Base-by-base conservation (phyloP, 2,888 invertebrate species). In the Euzophera pinguis region DNA sequence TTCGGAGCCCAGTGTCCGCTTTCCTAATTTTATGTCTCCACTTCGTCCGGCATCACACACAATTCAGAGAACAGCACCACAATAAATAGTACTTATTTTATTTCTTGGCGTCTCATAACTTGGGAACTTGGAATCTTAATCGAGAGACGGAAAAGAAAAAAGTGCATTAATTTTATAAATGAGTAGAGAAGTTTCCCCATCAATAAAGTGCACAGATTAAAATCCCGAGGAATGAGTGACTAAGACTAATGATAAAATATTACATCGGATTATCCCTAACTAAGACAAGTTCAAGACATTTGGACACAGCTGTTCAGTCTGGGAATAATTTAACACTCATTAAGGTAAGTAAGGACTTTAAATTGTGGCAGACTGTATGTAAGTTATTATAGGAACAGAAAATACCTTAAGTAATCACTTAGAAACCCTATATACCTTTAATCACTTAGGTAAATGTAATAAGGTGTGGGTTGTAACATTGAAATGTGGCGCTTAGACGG, bases 221-320 rank as follows among this genome's bases (percentile, higher is more conserved):
- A 16, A 9, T 16, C 5, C 9, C 16, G 3, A 39, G 10, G 13
- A 9, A 9, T 39, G 16, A 39, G 10, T 32, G 32, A 45, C 14
- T 32, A 27, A 43, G 43, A 43, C 13, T n/a, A 43, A 45, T 45
- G 32, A 45, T 34, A 45, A 45, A 45, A 32, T 45, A 34, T 32
- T 14, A 45, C 45, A 10, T 45, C 14, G 32, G 32, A 45, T 45
- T 32, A 45, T 32, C 43, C 45, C 27, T 43, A 13, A 43, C 27
- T 7, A 43, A 17, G 27, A 7, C 16, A 13, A 45, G 45, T 45
- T 45, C 32, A 45, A 45, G 45, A 32, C 16, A 12, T 29, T 29
- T 45, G 45, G 45, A 32, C 45, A 7, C 45, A 45, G 45, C 45
- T 45, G 45, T 27, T 45, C 42, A 8, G 14, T 32, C 14, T 8